These are phyloP conservation scores for Hippocampus kuda DNA, from an alignment of 2,797 vertebrate species.

Conservation along the genomic window DNA sequence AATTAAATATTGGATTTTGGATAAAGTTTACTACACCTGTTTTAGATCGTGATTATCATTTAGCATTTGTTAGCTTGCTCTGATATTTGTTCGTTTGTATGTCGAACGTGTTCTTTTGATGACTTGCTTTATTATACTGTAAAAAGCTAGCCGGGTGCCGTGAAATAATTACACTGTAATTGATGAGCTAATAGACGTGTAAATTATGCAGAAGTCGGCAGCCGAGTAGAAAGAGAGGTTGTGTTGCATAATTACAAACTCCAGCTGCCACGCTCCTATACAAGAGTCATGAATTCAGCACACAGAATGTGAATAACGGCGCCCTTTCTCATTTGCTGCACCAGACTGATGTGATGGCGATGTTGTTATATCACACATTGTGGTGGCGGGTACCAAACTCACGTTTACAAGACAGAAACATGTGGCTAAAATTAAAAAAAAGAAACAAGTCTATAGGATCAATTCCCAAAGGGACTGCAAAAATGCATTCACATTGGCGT, in stretches of 20 bases:
- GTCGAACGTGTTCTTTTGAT: slow-evolving; percentile 54
- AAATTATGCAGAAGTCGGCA: slow-evolving; percentile 59
- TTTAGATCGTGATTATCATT: slow-evolving; percentile 19
- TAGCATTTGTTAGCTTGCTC: slow-evolving; percentile 25
- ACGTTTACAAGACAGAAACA: slow-evolving; percentile 31
- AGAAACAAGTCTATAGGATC: slow-evolving; percentile 34
- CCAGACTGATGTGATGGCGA: neutral
- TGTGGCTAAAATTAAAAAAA: slow-evolving; percentile 23
- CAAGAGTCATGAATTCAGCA: slow-evolving; percentile 54
- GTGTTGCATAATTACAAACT: slow-evolving; percentile 60
- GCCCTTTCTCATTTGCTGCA: neutral
- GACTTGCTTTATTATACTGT: slow-evolving; percentile 55
- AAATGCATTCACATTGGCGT: slow-evolving; percentile 32
- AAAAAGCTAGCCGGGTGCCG: slow-evolving; percentile 51
- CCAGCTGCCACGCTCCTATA: slow-evolving; percentile 52
- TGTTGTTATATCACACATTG: slow-evolving; percentile 7
- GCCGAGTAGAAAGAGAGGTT: slow-evolving; percentile 43
- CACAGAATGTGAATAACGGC: slow-evolving; percentile 43
- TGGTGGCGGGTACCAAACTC: slow-evolving; percentile 7
- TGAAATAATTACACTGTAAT: slow-evolving; percentile 64
- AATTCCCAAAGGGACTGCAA: slow-evolving; percentile 39
- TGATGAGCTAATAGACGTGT: slow-evolving; percentile 66
- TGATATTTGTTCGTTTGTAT: slow-evolving; percentile 48
- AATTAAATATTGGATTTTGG: neutral
- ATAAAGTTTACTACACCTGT: slow-evolving; percentile 2